Base-by-base conservation (phyloP, 2,797 vertebrate genomes). In the Gymnodraco acuticeps region DNA sequence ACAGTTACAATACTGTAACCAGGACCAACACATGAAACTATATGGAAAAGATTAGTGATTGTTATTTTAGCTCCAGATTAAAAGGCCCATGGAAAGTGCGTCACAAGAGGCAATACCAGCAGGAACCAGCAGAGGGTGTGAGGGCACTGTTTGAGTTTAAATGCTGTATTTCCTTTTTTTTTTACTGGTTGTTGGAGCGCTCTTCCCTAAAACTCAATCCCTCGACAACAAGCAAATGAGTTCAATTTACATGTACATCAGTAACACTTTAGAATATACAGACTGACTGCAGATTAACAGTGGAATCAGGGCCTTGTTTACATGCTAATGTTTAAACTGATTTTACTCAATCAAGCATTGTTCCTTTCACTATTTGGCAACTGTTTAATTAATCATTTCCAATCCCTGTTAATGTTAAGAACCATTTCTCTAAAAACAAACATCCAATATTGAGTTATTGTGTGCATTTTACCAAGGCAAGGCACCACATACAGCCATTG, bases 401-500 rank as follows among this genome's bases (percentile, higher is more conserved):
- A 76, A 64, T 50, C 23, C 59, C 10, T 7, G 13, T 67, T 71
- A 80, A 69, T 51, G 51, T 56, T 80, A 68, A 84, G 60, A 74
- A 75, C 80, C 41, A 17, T 52, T 80, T 71, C 43, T 70, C 43
- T 17, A n/a, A 54, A 66, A 78, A 59, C 47, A n/a, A 41, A 61
- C 45, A 83, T 73, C 53, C 45, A 84, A 71, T 81, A 64, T 62
- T 83, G n/a, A 85, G 79, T 89, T 70, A n/a, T 83, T 90, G 87
- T 90, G 82, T 94, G 94, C 82, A 52, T 87, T 88, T 91, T 84
- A 92, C 88, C 65, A 77, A 88, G 87, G 83, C 84, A 93, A 93
- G 91, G 92, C 92, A 93, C 87, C 84, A 81, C 84, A 87, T 75
- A 86, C 87, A 93, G 84, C 74, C 75, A 81, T 65, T 41, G 54